Evolutionary conservation across 2,888 invertebrate species (phyloP).

Genomic region (Mimas tiliae): DNA sequence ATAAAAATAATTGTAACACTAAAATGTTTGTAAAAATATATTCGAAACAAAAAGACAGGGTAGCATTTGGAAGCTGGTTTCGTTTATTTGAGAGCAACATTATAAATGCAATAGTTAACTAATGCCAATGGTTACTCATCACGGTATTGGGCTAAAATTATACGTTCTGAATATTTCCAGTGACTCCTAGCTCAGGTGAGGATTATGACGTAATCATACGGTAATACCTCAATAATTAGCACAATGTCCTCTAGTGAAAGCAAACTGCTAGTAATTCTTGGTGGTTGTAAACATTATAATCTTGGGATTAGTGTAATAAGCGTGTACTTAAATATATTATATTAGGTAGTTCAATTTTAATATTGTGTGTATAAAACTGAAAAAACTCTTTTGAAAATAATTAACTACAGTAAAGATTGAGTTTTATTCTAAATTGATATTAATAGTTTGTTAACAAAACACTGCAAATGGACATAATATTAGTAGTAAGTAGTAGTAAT

Average conservation of each 20-base stretch:
- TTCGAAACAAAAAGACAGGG: conserved; percentile 22
- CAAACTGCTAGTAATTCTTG: neutral
- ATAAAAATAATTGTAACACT: no score
- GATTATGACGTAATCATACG: conserved; percentile 16
- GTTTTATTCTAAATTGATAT: no score
- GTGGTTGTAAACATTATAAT: neutral
- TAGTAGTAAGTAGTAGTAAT: no score
- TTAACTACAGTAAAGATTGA: no score
- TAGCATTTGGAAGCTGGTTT: conserved; percentile 21
- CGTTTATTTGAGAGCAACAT: conserved; percentile 25
- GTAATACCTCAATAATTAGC: conserved; percentile 15
- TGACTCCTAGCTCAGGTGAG: conserved; percentile 24
- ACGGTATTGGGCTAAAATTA: conserved; percentile 75
- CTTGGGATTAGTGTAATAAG: neutral
- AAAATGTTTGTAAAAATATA: neutral
- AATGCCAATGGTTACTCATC: conserved; percentile 63
- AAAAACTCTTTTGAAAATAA: no score
- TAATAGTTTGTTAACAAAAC: no score
- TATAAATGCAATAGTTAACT: conserved; percentile 47
- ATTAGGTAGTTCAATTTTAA: no score
- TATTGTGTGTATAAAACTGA: no score
- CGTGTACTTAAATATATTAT: no score
- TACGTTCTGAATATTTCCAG: conserved; percentile 69
- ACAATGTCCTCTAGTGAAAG: conserved; percentile 6
- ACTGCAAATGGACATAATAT: no score